phyloP scores from a whole-genome alignment of 2,888 invertebrate species.

The Nomada goodeniana region DNA sequence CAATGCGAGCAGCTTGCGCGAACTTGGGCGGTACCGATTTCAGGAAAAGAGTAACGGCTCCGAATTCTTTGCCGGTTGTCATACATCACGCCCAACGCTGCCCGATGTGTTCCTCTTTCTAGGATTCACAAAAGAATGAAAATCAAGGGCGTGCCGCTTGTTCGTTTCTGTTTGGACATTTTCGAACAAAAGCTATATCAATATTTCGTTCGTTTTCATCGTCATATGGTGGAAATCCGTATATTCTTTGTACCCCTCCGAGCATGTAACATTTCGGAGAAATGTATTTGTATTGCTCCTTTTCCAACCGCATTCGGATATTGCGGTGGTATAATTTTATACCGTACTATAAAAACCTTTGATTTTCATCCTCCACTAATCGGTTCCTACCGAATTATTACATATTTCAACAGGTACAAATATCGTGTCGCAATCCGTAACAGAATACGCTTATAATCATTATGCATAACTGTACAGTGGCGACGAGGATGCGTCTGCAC shows the following conservation, averaged over 20 bases:
- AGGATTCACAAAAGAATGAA: conserved; percentile 37
- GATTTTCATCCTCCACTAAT: too few relatives aligned
- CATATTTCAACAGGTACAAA: too few relatives aligned
- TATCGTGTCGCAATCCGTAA: too few relatives aligned
- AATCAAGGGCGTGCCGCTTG: conserved; percentile 57
- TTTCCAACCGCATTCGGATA: neutral
- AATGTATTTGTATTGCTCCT: neutral
- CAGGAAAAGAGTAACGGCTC: neutral
- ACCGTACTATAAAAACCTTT: too few relatives aligned
- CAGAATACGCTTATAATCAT: too few relatives aligned
- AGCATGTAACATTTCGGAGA: neutral
- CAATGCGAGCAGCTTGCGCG: neutral
- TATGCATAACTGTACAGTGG: too few relatives aligned
- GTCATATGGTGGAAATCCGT: conserved; percentile 52
- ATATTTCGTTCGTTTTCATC: conserved; percentile 73
- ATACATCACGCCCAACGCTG: neutral
- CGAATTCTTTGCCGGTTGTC: neutral
- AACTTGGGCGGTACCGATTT: neutral
- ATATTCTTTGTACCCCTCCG: conserved; percentile 10
- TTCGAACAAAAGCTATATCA: conserved; percentile 71
- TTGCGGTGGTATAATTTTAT: neutral
- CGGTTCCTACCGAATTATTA: too few relatives aligned
- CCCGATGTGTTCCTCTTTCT: conserved; percentile 24
- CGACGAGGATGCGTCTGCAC: too few relatives aligned
- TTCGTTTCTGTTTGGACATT: conserved; percentile 66